These are phyloP conservation scores for Pachyrhynchus sulphureomaculatus DNA, from an alignment of 1,140 invertebrate genomes.

Conservation along the genomic window DNA sequence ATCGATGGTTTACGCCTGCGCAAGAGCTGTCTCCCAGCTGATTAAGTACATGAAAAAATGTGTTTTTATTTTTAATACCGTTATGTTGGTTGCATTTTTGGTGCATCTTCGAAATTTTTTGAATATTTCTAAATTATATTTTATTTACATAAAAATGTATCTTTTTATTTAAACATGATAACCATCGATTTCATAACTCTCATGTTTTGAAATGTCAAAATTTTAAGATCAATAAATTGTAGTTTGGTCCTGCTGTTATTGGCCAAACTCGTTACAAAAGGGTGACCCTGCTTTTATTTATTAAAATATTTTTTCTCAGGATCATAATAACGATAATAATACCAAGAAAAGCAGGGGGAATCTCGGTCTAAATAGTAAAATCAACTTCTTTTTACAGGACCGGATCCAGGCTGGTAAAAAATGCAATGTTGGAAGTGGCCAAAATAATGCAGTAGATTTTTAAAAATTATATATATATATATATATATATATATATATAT, in stretches of 20 bases:
- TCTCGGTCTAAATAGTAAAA: too few relatives aligned
- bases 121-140: background rate
- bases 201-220: background rate
- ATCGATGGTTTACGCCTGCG: constrained; percentile 3
- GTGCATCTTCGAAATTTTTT: background rate
- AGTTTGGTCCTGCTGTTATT: too few relatives aligned
- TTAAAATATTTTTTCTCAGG: too few relatives aligned
- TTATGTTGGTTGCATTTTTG: constrained; percentile 6
- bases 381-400: too few relatives aligned
- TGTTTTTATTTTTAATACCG: constrained; percentile 11
- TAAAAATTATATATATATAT: too few relatives aligned
- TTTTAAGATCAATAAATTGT: constrained; percentile 9
- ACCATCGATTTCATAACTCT: background rate
- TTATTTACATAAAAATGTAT: background rate
- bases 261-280: too few relatives aligned
- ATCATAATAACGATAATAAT: background rate
- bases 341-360: too few relatives aligned
- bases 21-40: constrained; percentile 22
- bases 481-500: too few relatives aligned
- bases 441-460: too few relatives aligned
- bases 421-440: too few relatives aligned
- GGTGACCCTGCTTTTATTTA: too few relatives aligned
- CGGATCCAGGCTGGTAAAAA: too few relatives aligned
- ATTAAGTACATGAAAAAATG: constrained; percentile 13
- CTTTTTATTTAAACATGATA: background rate